A percentile compares a stretch with the other conserved stretches of the same genome.
These are phyloP conservation scores for Rhagonycha lutea DNA, from an alignment of 2,888 invertebrate genomes.

Conservation along the genomic window DNA sequence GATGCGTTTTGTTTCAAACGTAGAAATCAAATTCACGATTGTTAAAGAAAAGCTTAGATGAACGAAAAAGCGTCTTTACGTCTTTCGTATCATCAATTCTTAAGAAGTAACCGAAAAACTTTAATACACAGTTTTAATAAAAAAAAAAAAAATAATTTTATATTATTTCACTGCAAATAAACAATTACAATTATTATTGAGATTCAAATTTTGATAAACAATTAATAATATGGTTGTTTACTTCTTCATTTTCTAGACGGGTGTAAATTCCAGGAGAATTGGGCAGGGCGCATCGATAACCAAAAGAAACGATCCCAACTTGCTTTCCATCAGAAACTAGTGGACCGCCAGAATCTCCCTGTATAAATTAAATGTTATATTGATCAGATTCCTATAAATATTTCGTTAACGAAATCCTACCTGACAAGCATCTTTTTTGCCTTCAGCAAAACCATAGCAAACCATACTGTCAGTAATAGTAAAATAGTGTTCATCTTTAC, in stretches of 20 bases:
- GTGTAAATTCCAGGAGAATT: background rate
- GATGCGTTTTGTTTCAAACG: no score
- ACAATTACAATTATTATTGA: no score
- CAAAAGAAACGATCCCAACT: background rate
- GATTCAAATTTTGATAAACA: background rate
- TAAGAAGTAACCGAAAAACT: no score
- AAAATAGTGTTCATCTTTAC: background rate
- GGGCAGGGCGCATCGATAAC: background rate
- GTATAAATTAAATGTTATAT: background rate
- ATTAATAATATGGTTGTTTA: background rate
- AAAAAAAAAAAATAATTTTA: no score
- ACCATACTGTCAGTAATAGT: background rate
- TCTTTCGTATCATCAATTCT: no score
- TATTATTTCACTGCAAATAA: no score
- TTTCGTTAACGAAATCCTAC: background rate
- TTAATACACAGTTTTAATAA: no score
- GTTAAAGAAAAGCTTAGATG: no score
- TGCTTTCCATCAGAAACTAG: background rate
- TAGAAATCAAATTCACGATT: no score
- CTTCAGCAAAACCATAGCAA: background rate
- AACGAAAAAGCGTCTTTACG: no score
- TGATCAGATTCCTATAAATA: background rate
- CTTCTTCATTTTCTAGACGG: background rate
- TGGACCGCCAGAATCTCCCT: background rate
- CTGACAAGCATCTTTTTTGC: background rate